Conservation (phyloP, 2,113 vertebrate genomes). For the Myotis lucifugus region DNA sequence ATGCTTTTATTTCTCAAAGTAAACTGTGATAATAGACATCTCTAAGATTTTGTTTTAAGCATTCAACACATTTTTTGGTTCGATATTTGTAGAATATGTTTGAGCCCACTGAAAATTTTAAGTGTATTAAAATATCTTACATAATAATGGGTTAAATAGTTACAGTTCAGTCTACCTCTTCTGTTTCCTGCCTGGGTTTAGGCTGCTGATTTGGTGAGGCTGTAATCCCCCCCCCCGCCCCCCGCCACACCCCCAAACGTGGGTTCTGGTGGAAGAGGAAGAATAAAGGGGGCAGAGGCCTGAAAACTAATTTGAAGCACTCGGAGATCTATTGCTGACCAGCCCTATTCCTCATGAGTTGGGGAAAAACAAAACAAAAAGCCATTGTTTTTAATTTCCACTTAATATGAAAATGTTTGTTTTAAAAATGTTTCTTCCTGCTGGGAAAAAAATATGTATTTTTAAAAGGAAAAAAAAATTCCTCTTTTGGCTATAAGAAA, state of each 20-base stretch:
- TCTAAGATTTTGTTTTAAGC: constrained; percentile 4
- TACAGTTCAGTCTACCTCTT: constrained; percentile 78
- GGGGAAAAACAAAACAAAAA: constrained; percentile 51
- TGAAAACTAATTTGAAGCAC: constrained; percentile 52
- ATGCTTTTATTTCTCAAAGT: not conserved
- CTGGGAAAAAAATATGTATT: constrained; percentile 81
- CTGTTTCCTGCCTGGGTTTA: constrained; percentile 67
- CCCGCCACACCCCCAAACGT: not conserved
- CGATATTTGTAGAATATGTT: constrained; percentile 7
- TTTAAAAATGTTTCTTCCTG: constrained; percentile 81
- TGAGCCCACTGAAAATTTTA: constrained; percentile 31
- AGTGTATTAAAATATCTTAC: constrained; percentile 16
- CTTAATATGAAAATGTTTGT: constrained; percentile 78
- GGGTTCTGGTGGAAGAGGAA: constrained; percentile 57
- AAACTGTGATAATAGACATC: not conserved
- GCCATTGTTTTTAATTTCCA: constrained; percentile 83
- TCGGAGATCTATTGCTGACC: constrained; percentile 77
- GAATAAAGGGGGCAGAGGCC: constrained; percentile 16
- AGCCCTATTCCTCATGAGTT: constrained; percentile 67
- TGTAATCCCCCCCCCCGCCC: not conserved
- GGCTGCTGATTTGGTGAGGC: constrained; percentile 44
- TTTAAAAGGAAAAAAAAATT: constrained; percentile 80
- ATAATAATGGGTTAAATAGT: constrained; percentile 46
- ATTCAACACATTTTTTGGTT: constrained; percentile 32
- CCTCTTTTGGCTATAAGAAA: constrained; percentile 84